These are phyloP conservation scores for Ginglymostoma cirratum DNA, from an alignment of 2,113 vertebrate genomes.

Conservation along the genomic window DNA sequence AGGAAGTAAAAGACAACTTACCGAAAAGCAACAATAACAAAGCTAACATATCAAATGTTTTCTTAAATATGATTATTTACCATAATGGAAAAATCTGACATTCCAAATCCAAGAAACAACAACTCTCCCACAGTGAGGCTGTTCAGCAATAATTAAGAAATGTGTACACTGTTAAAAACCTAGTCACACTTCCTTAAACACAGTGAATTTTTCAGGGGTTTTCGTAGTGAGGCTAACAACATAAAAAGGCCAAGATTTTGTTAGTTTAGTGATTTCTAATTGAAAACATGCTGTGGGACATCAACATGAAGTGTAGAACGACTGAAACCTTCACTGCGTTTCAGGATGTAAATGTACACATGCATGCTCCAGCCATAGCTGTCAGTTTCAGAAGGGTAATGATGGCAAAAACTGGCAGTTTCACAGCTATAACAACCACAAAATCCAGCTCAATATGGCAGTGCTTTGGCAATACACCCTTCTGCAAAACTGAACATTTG, in stretches of 20 bases:
- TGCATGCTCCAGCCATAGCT: not conserved
- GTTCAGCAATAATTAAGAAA: not conserved
- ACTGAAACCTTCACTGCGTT: not conserved
- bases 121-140: not conserved
- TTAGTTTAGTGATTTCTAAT: not conserved
- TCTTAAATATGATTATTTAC: not conserved
- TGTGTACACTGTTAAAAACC: not conserved
- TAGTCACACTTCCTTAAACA: not conserved
- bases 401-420: not conserved
- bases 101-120: not conserved
- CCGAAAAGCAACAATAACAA: not conserved
- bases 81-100: not conserved
- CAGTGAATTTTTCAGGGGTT: not conserved
- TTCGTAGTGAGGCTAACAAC: not conserved
- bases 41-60: not conserved
- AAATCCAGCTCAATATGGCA: not conserved
- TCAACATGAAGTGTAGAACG: not conserved
- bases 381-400: not conserved
- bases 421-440: not conserved
- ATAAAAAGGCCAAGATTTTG: not conserved
- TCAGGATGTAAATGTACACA: not conserved
- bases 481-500: not conserved
- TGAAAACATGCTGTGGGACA: not conserved
- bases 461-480: not conserved
- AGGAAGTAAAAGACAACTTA: not conserved